Base-by-base conservation (phyloP, 2,888 invertebrate genomes). In the Lumbricus terrestris region DNA sequence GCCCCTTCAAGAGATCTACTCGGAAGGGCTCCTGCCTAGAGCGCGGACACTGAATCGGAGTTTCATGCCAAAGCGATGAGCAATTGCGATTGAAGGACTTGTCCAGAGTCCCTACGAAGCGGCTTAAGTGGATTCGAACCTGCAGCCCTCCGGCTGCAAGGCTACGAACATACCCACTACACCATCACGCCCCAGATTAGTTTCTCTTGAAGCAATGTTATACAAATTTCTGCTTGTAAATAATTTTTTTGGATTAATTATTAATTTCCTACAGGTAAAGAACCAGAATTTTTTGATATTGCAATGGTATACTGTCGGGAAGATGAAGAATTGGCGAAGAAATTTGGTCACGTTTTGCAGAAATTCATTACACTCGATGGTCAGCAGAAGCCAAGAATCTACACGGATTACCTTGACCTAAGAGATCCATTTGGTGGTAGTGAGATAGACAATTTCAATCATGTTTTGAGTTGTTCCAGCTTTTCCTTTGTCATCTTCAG, bases 271-370 rank as follows among this genome's bases (percentile, higher is more conserved):
- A 69, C 69, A 69, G 69, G 69, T 69, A n/a, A 69, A n/a, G 37
- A 85, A 37, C 34, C 34, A 35, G 85, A 85, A 85, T 85, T 35
- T 85, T 85, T 85, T 35, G 85, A 85, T 85, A 23, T 85, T 35
- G 85, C 85, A 85, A 85, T 85, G 85, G 6, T 85, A 34, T 85
- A 85, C 85, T 34, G 37, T 85, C 35, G 8, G 18, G 85, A 34
- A 35, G 85, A 85, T 33, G 15, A 35, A 35, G 35, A 85, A 34
- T 33, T 34, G 16, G 85, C n/a, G 18, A 85, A 37, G 34, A 85
- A 34, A 85, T 85, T 85, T 34, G 85, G n/a, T 37, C 35, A 85
- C 8, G 5, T 85, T 35, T 37, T 85, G 85, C 34, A 85, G 85
- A 85, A 15, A 35, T 85, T 85, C 35, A 85, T 85, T 23, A 23